A percentile compares a stretch with the other conserved stretches of the same genome.
Conservation (phyloP, 2,113 vertebrate species). For the Dascyllus trimaculatus region DNA sequence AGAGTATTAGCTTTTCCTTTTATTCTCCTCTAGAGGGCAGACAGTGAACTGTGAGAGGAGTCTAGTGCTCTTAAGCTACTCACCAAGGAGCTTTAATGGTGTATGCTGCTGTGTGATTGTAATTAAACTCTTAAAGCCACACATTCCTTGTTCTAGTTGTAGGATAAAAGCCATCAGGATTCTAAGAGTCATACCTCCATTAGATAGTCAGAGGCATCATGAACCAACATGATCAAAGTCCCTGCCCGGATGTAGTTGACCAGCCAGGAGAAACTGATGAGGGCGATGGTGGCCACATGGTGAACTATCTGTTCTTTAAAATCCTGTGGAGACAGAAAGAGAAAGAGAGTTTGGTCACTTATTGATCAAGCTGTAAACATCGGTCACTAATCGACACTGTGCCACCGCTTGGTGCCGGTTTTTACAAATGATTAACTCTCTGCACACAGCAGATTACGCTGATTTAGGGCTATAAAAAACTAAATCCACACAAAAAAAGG, state of each 20-base stretch:
- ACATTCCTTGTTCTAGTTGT: too few species aligned
- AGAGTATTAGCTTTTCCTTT: background rate
- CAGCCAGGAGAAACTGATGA: slow-evolving; percentile 96
- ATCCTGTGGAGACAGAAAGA: slow-evolving; percentile 82
- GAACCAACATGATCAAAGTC: slow-evolving; percentile 94
- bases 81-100: background rate
- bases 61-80: background rate
- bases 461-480: background rate
- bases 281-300: slow-evolving; percentile 92
- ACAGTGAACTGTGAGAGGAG: slow-evolving; percentile 22
- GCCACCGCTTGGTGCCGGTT: background rate
- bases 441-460: background rate
- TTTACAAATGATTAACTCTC: slow-evolving; percentile 68
- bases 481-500: background rate
- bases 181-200: slow-evolving; percentile 88
- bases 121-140: too few species aligned
- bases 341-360: slow-evolving; percentile 44
- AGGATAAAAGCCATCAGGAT: too few species aligned
- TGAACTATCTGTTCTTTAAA: slow-evolving; percentile 97
- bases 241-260: slow-evolving; percentile 94
- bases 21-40: slow-evolving; percentile 69
- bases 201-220: slow-evolving; percentile 92
- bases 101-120: background rate
- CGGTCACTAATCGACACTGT: slow-evolving; percentile 36
- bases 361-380: slow-evolving; percentile 59